Percentiles rank a stretch among this genome's conserved stretches.
phyloP scores from a whole-genome alignment of 2,888 invertebrate genomes.

The Pollenia griseotomentosa region DNA sequence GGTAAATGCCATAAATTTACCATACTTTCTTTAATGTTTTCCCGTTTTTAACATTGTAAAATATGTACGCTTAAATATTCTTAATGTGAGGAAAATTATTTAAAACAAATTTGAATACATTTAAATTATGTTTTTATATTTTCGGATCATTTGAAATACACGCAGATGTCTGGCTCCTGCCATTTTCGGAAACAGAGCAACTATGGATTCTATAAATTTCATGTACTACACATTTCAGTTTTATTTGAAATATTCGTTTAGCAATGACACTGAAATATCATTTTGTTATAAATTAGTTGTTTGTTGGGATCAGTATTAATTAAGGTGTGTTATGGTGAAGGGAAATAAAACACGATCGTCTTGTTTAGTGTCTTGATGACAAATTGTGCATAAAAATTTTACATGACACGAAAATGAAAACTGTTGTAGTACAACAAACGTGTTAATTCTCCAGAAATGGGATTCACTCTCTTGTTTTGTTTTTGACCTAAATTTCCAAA shows the following conservation, averaged over 20 bases:
- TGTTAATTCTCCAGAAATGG: too few species aligned
- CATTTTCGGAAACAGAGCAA: constrained; percentile 15
- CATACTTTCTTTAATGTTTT: constrained; percentile 13
- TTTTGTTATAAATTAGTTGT: constrained; percentile 1
- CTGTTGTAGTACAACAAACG: background rate
- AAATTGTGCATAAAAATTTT: constrained; percentile 54
- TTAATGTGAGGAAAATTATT: constrained; percentile 41
- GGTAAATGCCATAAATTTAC: constrained; percentile 52
- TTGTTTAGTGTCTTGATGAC: constrained; percentile 62
- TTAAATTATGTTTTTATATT: constrained; percentile 47
- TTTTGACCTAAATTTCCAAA: background rate
- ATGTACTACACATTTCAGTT: background rate
- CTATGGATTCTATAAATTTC: constrained; percentile 21
- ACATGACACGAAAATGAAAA: constrained; percentile 44
- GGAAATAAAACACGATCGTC: constrained; percentile 28
- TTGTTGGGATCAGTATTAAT: background rate
- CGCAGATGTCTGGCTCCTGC: constrained; percentile 10
- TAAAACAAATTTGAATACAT: constrained; percentile 57
- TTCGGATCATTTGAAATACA: background rate
- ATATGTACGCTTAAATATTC: constrained; percentile 45
- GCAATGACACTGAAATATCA: constrained; percentile 56
- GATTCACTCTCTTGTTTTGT: too few species aligned
- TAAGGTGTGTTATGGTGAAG: constrained; percentile 2
- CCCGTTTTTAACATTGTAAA: constrained; percentile 36
- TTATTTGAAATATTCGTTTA: background rate